phyloP scores from a whole-genome alignment of 2,888 invertebrate species.

The Drosophila emarginata region DNA sequence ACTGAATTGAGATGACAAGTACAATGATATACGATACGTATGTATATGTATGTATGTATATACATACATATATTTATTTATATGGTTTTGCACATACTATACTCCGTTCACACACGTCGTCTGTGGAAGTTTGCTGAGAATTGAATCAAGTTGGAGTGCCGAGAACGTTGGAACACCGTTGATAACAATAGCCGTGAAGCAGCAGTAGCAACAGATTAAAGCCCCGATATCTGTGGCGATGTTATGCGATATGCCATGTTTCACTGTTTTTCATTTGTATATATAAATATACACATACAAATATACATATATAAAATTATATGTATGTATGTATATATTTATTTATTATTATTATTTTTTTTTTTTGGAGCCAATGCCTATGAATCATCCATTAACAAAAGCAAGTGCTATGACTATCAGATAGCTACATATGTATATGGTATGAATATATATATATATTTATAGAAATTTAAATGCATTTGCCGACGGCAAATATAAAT shows the following conservation, averaged over 20 bases:
- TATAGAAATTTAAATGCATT: background rate
- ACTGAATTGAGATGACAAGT: background rate
- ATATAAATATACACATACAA: background rate
- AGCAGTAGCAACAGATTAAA: slow-evolving; percentile 6
- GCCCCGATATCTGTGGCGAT: slow-evolving; percentile 1
- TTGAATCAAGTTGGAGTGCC: slow-evolving; percentile 1
- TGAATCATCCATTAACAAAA: slow-evolving; percentile 8
- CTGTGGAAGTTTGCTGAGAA: background rate
- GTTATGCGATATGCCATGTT: slow-evolving; percentile 2
- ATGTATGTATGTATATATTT: too few relatives aligned
- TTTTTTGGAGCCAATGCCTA: background rate
- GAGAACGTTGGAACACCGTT: too few relatives aligned
- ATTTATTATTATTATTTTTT: too few relatives aligned
- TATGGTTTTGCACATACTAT: background rate
- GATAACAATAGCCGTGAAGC: slow-evolving; percentile 2
- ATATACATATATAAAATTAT: too few relatives aligned
- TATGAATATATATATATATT: background rate
- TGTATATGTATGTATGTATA: too few relatives aligned
- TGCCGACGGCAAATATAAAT: background rate
- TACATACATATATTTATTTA: background rate
- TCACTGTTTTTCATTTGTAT: background rate
- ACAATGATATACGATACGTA: too few relatives aligned
- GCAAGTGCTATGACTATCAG: slow-evolving; percentile 5
- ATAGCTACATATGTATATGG: background rate
- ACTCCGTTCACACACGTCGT: background rate